Percentiles rank a stretch among this genome's conserved stretches.
phyloP scores from a whole-genome alignment of 2,888 invertebrate species.

The Embidobia sp. region DNA sequence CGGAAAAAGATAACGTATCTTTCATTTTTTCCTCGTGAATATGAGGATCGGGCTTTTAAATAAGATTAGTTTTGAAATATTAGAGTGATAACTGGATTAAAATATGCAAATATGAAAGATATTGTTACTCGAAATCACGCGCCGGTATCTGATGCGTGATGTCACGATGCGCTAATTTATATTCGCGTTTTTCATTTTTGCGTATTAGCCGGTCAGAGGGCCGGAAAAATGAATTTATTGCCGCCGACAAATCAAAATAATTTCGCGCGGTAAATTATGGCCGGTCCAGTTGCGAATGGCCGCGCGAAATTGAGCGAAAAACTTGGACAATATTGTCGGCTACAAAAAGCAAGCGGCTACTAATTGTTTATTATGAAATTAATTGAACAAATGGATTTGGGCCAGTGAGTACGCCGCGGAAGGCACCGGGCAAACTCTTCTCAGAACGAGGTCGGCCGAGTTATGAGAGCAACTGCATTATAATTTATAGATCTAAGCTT shows the following conservation, averaged over 20 bases:
- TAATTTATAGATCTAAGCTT: constrained; percentile 57
- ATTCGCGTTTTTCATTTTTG: constrained; percentile 30
- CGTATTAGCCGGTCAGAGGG: constrained; percentile 32
- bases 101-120: constrained; percentile 57
- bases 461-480: constrained; percentile 47
- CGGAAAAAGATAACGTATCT: constrained; percentile 46
- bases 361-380: constrained; percentile 26
- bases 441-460: constrained; percentile 28
- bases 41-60: constrained; percentile 48
- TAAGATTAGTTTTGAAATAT: constrained; percentile 58
- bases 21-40: constrained; percentile 31
- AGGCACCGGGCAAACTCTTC: constrained; percentile 30
- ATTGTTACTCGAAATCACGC: constrained; percentile 36
- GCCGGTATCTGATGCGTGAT: constrained; percentile 37
- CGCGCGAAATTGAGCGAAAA: background rate
- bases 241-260: constrained; percentile 22
- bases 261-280: constrained; percentile 11
- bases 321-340: background rate
- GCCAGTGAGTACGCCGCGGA: constrained; percentile 1
- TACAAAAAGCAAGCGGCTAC: background rate
- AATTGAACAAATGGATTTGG: constrained; percentile 13
- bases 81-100: constrained; percentile 54
- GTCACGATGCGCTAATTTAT: constrained; percentile 48
- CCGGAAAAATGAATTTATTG: constrained; percentile 34
- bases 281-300: background rate